Evolutionary conservation across 2,888 invertebrate genomes (phyloP).

Genomic region (Odontocerum albicorne): DNA sequence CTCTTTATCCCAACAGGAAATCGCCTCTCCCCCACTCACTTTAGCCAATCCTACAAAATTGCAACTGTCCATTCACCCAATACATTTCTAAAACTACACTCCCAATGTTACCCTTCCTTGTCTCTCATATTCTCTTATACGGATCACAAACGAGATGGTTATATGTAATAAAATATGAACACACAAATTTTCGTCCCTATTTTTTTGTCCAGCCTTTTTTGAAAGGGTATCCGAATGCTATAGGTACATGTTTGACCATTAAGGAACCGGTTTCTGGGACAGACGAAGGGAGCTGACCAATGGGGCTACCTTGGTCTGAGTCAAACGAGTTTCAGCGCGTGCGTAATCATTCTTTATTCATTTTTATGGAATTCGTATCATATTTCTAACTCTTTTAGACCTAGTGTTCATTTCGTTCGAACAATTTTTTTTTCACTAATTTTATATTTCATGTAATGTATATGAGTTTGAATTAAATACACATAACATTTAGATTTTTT

Average conservation of each 20-base stretch:
- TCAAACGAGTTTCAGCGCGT: slow-evolving; percentile 28
- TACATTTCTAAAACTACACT: slow-evolving; percentile 9
- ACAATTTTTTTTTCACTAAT: neutral
- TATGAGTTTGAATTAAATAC: no score
- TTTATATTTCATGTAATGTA: no score
- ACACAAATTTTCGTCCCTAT: neutral
- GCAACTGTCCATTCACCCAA: slow-evolving; percentile 36
- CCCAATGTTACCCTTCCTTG: slow-evolving; percentile 2
- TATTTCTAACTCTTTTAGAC: no score
- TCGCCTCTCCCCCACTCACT: slow-evolving; percentile 33
- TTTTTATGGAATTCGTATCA: slow-evolving; percentile 3
- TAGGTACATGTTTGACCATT: slow-evolving; percentile 45
- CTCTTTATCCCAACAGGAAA: slow-evolving; percentile 33
- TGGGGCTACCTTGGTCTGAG: slow-evolving; percentile 13
- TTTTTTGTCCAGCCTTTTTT: slow-evolving; percentile 16
- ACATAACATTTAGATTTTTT: no score
- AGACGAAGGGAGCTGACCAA: slow-evolving; percentile 35
- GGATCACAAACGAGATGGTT: slow-evolving; percentile 12
- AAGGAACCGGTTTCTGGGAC: slow-evolving; percentile 47
- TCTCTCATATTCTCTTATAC: neutral
- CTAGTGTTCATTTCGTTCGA: neutral
- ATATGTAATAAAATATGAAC: slow-evolving; percentile 8
- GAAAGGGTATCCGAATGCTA: slow-evolving; percentile 31
- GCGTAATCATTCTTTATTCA: slow-evolving; percentile 13
- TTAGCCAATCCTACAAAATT: slow-evolving; percentile 36